Base-by-base conservation (phyloP, 1,140 invertebrate genomes). In the Drosophila elegans region DNA sequence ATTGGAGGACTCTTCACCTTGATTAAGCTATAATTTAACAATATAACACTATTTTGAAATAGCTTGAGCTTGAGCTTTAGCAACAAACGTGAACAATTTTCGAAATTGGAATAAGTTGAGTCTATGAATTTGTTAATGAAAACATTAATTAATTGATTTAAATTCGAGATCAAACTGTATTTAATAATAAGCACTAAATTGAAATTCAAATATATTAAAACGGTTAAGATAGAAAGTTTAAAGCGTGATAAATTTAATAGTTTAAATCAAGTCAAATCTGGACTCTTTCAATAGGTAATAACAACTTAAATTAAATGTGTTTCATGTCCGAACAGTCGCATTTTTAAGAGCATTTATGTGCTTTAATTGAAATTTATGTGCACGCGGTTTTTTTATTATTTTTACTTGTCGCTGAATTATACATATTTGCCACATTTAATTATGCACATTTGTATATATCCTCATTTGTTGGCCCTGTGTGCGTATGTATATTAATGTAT, bases 371-470 rank as follows among this genome's bases (percentile, higher is more conserved):
- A 66, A 38, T 10, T 6, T 27, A 64, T 38, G 32, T 7, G 45
- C 25, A n/a, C 4, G 1, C 16, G 9, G 9, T 59, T 51, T 59
- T 25, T 45, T 34, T 53, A 39, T 39, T 51, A 25, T 69, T 13
- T 32, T 41, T 57, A 27, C 55, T 56, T 57, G 25, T 34, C n/a
- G 27, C 16, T 42, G 53, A 25, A 66, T 53, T 32, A 52, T 73
- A 44, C 46, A 46, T 80, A 48, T 59, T 60, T 59, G 51, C 41
- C 16, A 49, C 64, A 73, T 74, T 85, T 85, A 85, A 85, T 85
- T 85, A 84, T 79, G 59, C 60, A 61, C 46, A 72, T 36, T 46
- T 63, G 36, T 29, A 9, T 27, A 59, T 39, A 46, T 29, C 11
- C 12, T 44, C 64, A 51, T 62, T 27, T 12, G 60, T 21, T 21